Conservation (phyloP, 2,888 invertebrate species). For the Calephelis perditalis region DNA sequence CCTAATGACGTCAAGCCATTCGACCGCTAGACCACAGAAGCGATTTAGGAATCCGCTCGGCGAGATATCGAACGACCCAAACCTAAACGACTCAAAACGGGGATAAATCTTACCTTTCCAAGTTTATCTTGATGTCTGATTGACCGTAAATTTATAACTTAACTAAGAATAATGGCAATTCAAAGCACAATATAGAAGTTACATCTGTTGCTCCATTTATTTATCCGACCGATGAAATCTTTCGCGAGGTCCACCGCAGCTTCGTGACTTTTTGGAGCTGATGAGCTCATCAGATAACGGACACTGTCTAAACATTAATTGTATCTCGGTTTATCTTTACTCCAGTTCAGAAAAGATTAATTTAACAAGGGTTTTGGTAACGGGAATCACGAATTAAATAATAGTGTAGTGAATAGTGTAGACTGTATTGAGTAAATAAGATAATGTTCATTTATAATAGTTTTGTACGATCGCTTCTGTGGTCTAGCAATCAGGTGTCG, state of each 20-base stretch:
- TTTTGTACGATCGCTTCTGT: too few species aligned
- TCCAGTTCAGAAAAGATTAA: slow-evolving; percentile 11
- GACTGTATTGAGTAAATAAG: too few species aligned
- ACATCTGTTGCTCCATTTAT: slow-evolving; percentile 20
- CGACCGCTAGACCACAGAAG: too few species aligned
- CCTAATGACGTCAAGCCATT: too few species aligned
- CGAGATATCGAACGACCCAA: too few species aligned
- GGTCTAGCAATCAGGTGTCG: too few species aligned
- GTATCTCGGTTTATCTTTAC: slow-evolving; percentile 16
- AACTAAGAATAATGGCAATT: slow-evolving; percentile 18
- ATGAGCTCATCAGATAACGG: slow-evolving; percentile 19
- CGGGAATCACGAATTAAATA: slow-evolving; percentile 1
- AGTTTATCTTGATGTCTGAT: slow-evolving; percentile 17
- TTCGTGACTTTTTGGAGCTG: slow-evolving; percentile 19
- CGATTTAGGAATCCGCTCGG: too few species aligned
- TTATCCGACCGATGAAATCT: slow-evolving; percentile 18
- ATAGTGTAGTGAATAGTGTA: not conserved
- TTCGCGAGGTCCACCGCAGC: slow-evolving; percentile 16
- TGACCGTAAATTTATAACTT: slow-evolving; percentile 16
- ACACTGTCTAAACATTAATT: slow-evolving; percentile 20
- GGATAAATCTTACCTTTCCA: slow-evolving; percentile 9
- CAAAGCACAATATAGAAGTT: slow-evolving; percentile 16
- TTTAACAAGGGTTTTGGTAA: slow-evolving; percentile 7
- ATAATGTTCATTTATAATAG: too few species aligned
- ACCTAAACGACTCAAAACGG: not conserved